Evolutionary conservation across 2,113 vertebrate genomes (phyloP), one percentile per base, ranked within the genome.

Genomic region (Anarhynchus alexandrinus): DNA sequence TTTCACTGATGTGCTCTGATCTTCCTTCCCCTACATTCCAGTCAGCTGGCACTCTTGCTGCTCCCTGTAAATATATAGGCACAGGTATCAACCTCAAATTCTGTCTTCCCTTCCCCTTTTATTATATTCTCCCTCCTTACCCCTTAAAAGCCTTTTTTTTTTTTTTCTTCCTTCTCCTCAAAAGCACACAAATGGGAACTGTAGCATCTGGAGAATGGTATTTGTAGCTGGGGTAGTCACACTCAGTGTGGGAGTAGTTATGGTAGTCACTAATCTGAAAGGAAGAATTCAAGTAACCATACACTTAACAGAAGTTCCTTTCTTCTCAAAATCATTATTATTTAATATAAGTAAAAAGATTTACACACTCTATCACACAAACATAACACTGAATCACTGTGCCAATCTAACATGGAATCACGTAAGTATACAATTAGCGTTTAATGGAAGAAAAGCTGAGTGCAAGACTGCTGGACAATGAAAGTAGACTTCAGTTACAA

Each of bases 151-250:
- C 32, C 11, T 36, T 79, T 70, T 49, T 58, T 58, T 64, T 64
- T 25, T 43, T 45, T 34, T 5, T 6, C 36, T 74, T 71, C n/a
- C 36, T 82, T 88, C 85, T 93, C 47, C 65, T 94, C 77, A 79
- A 71, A 93, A 95, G 52, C 77, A 90, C 54, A 92, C 42, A 77
- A 94, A 95, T 15, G 90, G 82, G 67, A 96, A 92, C 82, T 66
- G 85, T 34, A 95, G 90, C 81, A 94, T 93, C 95, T 95, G 95
- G 74, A 91, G 83, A 87, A 91, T 61, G 64, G 91, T 96, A 94
- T 93, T 95, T 93, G 95, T 93, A 95, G 91, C 78, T 90, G 73
- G 66, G 66, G 78, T 93, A 94, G 93, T 95, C 95, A 97, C 88
- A 93, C 54, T 89, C 81, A 65, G 72, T 90, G 93, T 96, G 81